These are phyloP conservation scores for Heterotilapia buettikoferi DNA, from an alignment of 2,113 vertebrate genomes.

Conservation along the genomic window DNA sequence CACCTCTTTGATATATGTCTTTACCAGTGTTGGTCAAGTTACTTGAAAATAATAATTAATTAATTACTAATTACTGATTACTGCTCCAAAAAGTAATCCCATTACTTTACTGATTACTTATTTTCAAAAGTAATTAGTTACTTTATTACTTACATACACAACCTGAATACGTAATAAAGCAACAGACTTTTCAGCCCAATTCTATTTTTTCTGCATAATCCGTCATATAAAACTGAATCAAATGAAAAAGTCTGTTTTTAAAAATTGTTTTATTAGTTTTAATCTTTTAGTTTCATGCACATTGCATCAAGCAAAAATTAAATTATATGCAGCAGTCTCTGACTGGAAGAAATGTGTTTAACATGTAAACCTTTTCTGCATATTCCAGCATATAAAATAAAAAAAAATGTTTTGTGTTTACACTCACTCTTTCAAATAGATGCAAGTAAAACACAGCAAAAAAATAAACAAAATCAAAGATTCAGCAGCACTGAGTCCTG, in stretches of 20 bases:
- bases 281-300: background rate
- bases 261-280: background rate
- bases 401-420: background rate
- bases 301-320: background rate
- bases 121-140: background rate
- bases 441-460: background rate
- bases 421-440: background rate
- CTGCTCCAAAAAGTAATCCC: background rate
- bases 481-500: background rate
- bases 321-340: background rate
- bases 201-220: rapidly evolving
- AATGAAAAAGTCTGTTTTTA: background rate
- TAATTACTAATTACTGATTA: background rate
- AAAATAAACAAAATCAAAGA: background rate
- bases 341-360: background rate
- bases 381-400: background rate
- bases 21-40: background rate
- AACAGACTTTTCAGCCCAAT: background rate
- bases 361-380: background rate
- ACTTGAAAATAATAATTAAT: background rate
- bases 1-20: background rate
- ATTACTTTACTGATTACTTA: background rate
- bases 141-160: background rate
- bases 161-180: rapidly evolving
- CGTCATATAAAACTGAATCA: background rate